A percentile compares a stretch with the other conserved stretches of the same genome.
phyloP scores from a whole-genome alignment of 2,888 invertebrate species.

The Noctua pronuba region DNA sequence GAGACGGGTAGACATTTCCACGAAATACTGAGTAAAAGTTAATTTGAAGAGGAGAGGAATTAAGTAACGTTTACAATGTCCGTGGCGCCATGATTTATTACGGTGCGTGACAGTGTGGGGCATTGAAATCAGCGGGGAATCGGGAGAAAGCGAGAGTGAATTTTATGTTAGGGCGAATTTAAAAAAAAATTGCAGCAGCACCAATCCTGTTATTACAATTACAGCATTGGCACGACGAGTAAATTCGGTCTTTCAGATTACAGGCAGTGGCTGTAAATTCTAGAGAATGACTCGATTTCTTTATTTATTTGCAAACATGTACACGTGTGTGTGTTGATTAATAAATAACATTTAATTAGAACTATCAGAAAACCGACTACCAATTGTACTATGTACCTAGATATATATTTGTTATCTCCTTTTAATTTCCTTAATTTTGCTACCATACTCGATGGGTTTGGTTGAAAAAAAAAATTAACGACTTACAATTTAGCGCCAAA shows the following conservation, averaged over 20 bases:
- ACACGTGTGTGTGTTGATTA: too few relatives aligned
- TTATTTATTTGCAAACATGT: too few relatives aligned
- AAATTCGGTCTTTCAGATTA: neutral
- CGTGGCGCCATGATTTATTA: conserved; percentile 84
- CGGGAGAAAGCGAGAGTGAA: neutral
- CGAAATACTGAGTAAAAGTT: conserved; percentile 71
- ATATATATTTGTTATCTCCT: too few relatives aligned
- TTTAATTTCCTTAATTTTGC: too few relatives aligned
- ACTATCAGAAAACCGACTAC: too few relatives aligned
- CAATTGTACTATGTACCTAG: too few relatives aligned
- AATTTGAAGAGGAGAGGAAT: conserved; percentile 80
- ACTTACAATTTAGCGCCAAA: too few relatives aligned
- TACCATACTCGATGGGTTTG: too few relatives aligned
- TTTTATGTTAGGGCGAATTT: neutral
- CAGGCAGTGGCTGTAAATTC: neutral
- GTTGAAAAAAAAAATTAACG: neutral
- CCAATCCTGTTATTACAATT: neutral
- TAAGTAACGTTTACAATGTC: conserved; percentile 83
- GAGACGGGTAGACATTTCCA: conserved; percentile 40
- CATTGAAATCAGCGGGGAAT: conserved; percentile 58
- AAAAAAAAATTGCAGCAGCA: neutral
- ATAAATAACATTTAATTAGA: too few relatives aligned
- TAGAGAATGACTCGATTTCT: neutral
- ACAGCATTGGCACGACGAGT: neutral
- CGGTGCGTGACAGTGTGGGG: conserved; percentile 71